Evolutionary conservation across 2,113 vertebrate species (phyloP).

Genomic region (Trogon surrucura): DNA sequence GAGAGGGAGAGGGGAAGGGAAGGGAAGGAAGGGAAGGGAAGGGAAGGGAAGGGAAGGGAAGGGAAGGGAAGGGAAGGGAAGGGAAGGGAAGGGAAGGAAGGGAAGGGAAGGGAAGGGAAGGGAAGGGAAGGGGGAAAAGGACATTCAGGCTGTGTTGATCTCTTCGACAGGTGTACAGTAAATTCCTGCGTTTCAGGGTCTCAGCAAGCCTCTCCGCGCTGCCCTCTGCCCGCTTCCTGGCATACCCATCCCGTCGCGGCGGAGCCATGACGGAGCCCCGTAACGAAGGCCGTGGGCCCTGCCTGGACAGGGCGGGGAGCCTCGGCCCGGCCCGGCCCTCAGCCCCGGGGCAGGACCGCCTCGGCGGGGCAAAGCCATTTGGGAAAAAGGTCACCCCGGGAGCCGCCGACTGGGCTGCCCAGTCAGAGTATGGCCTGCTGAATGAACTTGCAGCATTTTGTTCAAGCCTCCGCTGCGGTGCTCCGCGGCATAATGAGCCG

Average conservation of each 20-base stretch:
- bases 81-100: too few species aligned
- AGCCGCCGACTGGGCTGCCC: slow-evolving; percentile 21
- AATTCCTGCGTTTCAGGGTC: neutral
- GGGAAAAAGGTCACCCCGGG: neutral
- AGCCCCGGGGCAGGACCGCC: neutral
- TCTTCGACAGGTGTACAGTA: neutral
- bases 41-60: too few species aligned
- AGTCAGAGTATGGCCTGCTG: slow-evolving; percentile 25
- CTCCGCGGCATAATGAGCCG: slow-evolving; percentile 67
- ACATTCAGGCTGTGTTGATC: fast-evolving
- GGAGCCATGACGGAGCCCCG: too few species aligned
- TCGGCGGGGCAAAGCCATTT: neutral
- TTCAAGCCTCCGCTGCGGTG: slow-evolving; percentile 23
- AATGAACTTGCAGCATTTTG: slow-evolving; percentile 57
- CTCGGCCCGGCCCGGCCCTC: neutral
- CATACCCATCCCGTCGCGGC: neutral
- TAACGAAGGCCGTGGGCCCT: neutral
- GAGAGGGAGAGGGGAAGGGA: too few species aligned
- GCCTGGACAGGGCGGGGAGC: neutral
- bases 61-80: too few species aligned
- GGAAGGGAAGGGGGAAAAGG: neutral
- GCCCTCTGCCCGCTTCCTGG: neutral
- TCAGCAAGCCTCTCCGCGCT: neutral
- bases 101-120: fast-evolving
- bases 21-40: too few species aligned